Conservation (phyloP, 2,888 invertebrate genomes). For the Dendrolimus pini region DNA sequence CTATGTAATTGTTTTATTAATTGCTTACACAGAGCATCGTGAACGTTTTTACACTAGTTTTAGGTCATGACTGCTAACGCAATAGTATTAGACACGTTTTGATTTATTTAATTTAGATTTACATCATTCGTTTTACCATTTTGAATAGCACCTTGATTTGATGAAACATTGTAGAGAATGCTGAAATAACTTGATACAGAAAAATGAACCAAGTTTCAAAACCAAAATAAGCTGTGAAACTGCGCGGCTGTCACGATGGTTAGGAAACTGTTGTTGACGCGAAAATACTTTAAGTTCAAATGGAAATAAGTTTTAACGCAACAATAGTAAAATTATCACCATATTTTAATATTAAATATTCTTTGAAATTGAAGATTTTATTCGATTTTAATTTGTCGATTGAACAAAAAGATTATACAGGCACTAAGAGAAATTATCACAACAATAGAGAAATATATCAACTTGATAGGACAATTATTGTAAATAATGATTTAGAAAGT, state of each 20-base stretch:
- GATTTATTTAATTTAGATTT: not conserved
- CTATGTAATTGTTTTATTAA: conserved; percentile 15
- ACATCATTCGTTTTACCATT: not conserved
- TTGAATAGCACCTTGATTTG: no score
- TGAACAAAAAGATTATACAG: not conserved
- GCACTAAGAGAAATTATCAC: no score
- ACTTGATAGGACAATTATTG: no score
- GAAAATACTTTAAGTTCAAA: conserved; percentile 28
- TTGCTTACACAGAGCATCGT: conserved; percentile 33
- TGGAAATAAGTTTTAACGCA: not conserved
- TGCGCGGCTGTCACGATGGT: conserved; percentile 47
- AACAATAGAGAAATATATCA: no score
- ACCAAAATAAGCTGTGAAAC: conserved; percentile 43
- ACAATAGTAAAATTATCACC: not conserved
- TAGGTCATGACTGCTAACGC: conserved; percentile 38
- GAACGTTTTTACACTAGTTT: conserved; percentile 34
- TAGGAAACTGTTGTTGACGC: conserved; percentile 40
- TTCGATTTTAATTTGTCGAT: not conserved
- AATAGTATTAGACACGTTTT: conserved; percentile 28
- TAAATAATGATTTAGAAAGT: not conserved
- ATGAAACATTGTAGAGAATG: not conserved
- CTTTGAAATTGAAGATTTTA: not conserved
- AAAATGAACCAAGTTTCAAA: not conserved
- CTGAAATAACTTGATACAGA: not conserved
- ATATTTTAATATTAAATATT: not conserved